Evolutionary conservation across 2,888 invertebrate species (phyloP).

Genomic region (Papilio protenor): DNA sequence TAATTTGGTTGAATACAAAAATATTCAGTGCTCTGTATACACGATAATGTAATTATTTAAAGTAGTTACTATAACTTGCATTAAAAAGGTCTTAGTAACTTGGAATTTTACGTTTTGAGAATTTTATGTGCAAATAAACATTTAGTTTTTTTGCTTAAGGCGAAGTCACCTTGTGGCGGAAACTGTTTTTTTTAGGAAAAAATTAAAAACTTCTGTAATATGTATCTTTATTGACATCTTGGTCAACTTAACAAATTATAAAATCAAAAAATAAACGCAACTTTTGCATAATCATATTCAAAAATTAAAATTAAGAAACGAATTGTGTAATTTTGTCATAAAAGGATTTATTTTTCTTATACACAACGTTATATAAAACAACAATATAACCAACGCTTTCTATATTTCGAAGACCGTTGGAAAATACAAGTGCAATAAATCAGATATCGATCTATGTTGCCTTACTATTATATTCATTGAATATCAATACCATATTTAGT

Average conservation of each 20-base stretch:
- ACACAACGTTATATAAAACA: neutral
- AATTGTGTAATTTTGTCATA: neutral
- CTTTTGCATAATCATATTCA: no score
- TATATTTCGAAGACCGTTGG: constrained; percentile 1
- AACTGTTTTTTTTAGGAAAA: no score
- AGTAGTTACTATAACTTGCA: neutral
- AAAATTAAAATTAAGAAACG: neutral
- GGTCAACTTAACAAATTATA: no score
- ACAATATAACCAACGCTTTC: neutral
- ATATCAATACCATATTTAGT: constrained; percentile 70
- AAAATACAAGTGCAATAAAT: constrained; percentile 55
- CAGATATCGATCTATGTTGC: constrained; percentile 73
- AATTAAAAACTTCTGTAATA: no score
- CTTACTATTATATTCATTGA: constrained; percentile 63
- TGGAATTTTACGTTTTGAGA: neutral
- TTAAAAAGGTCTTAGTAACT: neutral
- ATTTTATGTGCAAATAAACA: neutral
- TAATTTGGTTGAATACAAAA: constrained; percentile 13
- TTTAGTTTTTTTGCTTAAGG: neutral
- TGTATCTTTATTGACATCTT: no score
- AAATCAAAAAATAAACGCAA: no score
- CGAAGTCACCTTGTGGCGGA: no score
- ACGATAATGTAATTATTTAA: constrained; percentile 8
- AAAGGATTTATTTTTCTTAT: neutral
- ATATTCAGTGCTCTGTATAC: neutral